Base-by-base conservation (phyloP, 1,140 invertebrate genomes). In the Cotesia typhae region DNA sequence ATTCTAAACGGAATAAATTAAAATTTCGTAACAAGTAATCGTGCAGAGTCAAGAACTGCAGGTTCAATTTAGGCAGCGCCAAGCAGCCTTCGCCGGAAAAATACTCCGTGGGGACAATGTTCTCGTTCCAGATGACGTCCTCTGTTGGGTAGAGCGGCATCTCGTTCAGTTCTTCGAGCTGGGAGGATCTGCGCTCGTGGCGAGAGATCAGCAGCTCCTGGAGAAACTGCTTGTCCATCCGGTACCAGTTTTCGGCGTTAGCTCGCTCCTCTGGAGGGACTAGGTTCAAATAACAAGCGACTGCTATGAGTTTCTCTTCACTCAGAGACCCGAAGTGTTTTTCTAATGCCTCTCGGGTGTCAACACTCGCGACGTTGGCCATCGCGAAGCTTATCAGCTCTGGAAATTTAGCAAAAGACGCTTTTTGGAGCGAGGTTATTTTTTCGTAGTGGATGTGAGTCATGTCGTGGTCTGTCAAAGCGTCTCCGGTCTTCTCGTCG, bases 141-240 rank as follows among this genome's bases (percentile, higher is more conserved):
- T 99, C 98, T 0, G 97, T 99, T 1, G 98, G 98, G 86, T 99
- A 99, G 0, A 99, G 88, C 0, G 98, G 97, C 95, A 99, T 98
- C 77, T 96, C 94, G 82, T 99, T 99, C 1, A 99, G 86, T 61
- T 95, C 93, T 83, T 99, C 95, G 51, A 99, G 84, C 81, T 99
- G 98, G 0, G 97, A 99, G 14, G 92, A 90, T 63, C 96, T 90
- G 69, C 93, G 89, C 83, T 99, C 96, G 83, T 98, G 96, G 7
- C 94, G 88, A 7, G 94, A 95, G 67, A 95, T 91, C 82, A 99
- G 82, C 37, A 98, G 81, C 86, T 98, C 96, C 14, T 92, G 89
- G 5, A 99, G 87, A 80, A 98, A 97, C 14, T 92, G 88, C 74
- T 92, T 90, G 80, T 95, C 93, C 35, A 92, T 85, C 41, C 93